phyloP scores from a whole-genome alignment of 2,888 invertebrate genomes.

The Chydorus sphaericus region DNA sequence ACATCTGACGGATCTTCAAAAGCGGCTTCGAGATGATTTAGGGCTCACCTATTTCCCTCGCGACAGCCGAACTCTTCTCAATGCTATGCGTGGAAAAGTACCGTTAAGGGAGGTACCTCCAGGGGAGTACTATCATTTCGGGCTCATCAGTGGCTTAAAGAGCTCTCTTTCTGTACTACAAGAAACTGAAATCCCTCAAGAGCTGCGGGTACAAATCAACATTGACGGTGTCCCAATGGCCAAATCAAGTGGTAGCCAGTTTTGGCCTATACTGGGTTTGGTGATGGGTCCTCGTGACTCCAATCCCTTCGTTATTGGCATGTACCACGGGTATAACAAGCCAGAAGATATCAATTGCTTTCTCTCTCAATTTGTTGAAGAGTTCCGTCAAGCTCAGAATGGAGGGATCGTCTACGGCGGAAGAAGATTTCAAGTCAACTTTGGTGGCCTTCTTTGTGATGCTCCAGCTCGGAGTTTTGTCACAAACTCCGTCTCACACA shows the following conservation, averaged over 20 bases:
- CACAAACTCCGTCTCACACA: background rate
- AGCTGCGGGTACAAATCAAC: background rate
- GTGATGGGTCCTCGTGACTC: background rate
- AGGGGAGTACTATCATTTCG: background rate
- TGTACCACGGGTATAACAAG: background rate
- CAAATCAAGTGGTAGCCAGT: background rate
- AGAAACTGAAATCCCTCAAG: background rate
- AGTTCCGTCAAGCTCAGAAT: background rate
- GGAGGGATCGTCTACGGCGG: background rate
- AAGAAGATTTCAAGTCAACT: background rate
- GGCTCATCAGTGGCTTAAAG: background rate
- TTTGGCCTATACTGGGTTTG: conserved; percentile 8
- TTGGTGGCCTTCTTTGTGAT: conserved; percentile 5
- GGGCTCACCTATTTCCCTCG: background rate
- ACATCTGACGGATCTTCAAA: background rate
- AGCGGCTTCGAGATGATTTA: background rate
- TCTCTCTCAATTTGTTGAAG: background rate
- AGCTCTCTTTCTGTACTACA: background rate
- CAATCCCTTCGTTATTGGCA: background rate
- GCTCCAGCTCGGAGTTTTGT: background rate
- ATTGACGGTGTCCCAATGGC: conserved; percentile 3
- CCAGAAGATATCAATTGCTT: background rate
- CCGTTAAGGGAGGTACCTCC: background rate
- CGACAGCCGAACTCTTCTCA: background rate
- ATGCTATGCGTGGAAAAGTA: background rate